A percentile compares a stretch with the other conserved stretches of the same genome.
Evolutionary conservation across 2,888 invertebrate genomes (phyloP).

Genomic region (Eledone cirrhosa): DNA sequence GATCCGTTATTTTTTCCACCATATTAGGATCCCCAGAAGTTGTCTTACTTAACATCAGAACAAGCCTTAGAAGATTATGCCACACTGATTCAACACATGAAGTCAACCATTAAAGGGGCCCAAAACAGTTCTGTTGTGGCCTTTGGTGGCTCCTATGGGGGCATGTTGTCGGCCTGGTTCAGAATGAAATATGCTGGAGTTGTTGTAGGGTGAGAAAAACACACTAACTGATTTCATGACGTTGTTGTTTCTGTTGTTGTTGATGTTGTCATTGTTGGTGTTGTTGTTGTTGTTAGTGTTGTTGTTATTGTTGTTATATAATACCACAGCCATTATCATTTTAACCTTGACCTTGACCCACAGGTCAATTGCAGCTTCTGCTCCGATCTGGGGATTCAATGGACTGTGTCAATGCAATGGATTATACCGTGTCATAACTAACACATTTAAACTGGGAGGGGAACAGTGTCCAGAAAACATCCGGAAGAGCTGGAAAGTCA

Average conservation of each 20-base stretch:
- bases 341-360: constrained; percentile 35
- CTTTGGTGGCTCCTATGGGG: constrained; percentile 91
- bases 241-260: no score
- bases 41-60: constrained; percentile 80
- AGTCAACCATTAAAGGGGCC: constrained; percentile 66
- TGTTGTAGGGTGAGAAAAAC: constrained; percentile 74
- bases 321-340: neutral
- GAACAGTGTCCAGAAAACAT: constrained; percentile 78
- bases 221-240: no score
- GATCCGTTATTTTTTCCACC: neutral
- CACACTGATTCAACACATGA: constrained; percentile 78
- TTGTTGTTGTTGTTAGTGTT: no score
- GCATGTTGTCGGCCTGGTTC: constrained; percentile 96
- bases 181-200: constrained; percentile 94
- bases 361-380: constrained; percentile 91
- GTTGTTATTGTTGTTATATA: no score
- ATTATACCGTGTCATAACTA: constrained; percentile 81
- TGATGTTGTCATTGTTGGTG: no score
- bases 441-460: constrained; percentile 75
- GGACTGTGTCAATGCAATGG: constrained; percentile 81
- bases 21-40: constrained; percentile 36
- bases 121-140: constrained; percentile 82
- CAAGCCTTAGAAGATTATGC: constrained; percentile 96
- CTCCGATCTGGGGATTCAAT: constrained; percentile 87
- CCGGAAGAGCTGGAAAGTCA: constrained; percentile 79